Percentiles rank a stretch among this genome's conserved stretches.
phyloP scores from a whole-genome alignment of 2,888 invertebrate species.

The Gasteruption jaculator region DNA sequence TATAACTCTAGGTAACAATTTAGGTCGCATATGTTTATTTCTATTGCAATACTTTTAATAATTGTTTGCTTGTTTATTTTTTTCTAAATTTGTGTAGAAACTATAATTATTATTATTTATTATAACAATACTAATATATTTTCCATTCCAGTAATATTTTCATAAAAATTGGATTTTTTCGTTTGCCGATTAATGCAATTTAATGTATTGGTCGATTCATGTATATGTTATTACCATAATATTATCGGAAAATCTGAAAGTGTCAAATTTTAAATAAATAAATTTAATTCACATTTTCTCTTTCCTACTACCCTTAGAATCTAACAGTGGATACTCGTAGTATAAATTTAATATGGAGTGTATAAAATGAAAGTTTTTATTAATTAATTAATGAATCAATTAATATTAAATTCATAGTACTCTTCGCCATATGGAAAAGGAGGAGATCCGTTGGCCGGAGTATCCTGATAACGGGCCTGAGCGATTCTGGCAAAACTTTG shows the following conservation, averaged over 20 bases:
- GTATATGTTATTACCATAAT: slow-evolving; percentile 18
- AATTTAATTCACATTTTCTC: too few species aligned
- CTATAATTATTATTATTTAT: slow-evolving; percentile 1
- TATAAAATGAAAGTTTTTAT: neutral
- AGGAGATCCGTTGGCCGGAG: slow-evolving; percentile 60
- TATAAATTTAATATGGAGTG: slow-evolving; percentile 1
- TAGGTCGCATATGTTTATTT: slow-evolving; percentile 14
- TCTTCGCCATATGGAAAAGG: slow-evolving; percentile 61
- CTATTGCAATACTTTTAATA: neutral
- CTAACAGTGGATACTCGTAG: slow-evolving; percentile 2
- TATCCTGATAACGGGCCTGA: slow-evolving; percentile 77
- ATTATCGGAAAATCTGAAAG: slow-evolving; percentile 31
- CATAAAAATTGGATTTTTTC: neutral
- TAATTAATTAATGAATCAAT: slow-evolving; percentile 5
- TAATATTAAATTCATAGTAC: slow-evolving; percentile 53
- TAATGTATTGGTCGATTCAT: too few species aligned
- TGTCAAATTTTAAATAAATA: slow-evolving; percentile 28
- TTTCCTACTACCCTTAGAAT: neutral
- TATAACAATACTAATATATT: neutral
- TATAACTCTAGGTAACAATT: slow-evolving; percentile 45
- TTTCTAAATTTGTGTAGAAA: neutral
- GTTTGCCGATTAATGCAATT: neutral
- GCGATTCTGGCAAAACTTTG: slow-evolving; percentile 88
- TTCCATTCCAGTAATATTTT: too few species aligned
- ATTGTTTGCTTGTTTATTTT: neutral